Conservation (phyloP, 2,113 vertebrate species). For the Cryptotis parvus region DNA sequence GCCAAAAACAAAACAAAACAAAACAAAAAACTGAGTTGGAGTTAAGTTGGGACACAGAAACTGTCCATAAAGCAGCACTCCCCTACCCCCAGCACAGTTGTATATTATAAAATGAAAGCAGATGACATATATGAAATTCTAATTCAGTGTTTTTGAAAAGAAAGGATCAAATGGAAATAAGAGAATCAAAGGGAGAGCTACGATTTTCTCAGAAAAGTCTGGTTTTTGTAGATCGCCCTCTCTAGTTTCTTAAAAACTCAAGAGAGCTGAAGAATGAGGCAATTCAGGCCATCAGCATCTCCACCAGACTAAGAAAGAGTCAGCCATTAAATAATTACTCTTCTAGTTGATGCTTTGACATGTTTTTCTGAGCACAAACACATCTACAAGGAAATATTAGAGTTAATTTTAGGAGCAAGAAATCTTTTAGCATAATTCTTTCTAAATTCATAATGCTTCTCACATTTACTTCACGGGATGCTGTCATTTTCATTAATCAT, state of each 20-base stretch:
- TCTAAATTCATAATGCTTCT: conserved; percentile 14
- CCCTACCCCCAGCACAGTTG: too few relatives aligned
- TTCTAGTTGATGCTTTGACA: not conserved
- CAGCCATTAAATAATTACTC: conserved; percentile 71
- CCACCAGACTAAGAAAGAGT: conserved; percentile 85
- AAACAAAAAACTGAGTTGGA: not conserved
- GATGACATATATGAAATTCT: not conserved
- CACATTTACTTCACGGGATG: not conserved
- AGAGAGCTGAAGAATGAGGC: conserved; percentile 81
- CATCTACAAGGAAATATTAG: not conserved
- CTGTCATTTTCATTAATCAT: not conserved
- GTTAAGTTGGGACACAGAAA: not conserved
- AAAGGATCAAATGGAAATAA: conserved; percentile 56
- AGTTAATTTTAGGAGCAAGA: conserved; percentile 28
- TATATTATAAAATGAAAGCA: conserved; percentile 10
- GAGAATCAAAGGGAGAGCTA: not conserved
- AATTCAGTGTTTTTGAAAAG: not conserved
- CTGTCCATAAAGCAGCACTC: not conserved
- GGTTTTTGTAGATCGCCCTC: conserved; percentile 65
- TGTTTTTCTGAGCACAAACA: not conserved
- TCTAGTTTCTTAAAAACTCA: conserved; percentile 85
- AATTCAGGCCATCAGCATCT: conserved; percentile 77
- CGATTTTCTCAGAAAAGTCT: not conserved
- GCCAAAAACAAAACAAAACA: too few relatives aligned
- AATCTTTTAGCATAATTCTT: not conserved